These are phyloP conservation scores for Oryzias melastigma DNA, from an alignment of 2,113 vertebrate genomes.

Conservation along the genomic window DNA sequence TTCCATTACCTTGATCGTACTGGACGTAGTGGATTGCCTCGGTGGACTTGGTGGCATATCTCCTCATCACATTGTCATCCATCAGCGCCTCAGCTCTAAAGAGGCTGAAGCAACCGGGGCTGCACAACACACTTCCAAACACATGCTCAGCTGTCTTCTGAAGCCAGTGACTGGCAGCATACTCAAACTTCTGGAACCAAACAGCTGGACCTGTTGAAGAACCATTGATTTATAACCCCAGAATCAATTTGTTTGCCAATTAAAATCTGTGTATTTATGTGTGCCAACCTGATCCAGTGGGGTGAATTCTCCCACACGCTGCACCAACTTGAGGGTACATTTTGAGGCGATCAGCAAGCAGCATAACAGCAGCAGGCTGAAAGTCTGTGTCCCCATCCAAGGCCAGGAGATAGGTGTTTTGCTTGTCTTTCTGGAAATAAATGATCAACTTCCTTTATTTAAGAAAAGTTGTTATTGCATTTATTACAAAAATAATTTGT, in stretches of 20 bases:
- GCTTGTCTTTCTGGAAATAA: constrained; percentile 58
- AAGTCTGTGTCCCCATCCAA: constrained; percentile 80
- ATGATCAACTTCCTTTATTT: not conserved
- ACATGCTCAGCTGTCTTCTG: constrained; percentile 78
- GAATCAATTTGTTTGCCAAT: not conserved
- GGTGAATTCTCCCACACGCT: constrained; percentile 78
- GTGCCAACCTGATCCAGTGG: constrained; percentile 73
- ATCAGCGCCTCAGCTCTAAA: constrained; percentile 74
- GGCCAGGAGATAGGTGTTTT: constrained; percentile 76
- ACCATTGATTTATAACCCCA: not conserved
- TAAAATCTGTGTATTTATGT: not conserved
- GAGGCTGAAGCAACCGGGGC: constrained; percentile 78
- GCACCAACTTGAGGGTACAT: constrained; percentile 74
- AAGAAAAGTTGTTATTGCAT: too few species aligned
- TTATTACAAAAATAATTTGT: not conserved
- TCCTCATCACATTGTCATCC: constrained; percentile 78
- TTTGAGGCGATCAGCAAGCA: constrained; percentile 75
- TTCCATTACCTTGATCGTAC: constrained; percentile 67
- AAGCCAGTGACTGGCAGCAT: constrained; percentile 77
- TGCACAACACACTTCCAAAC: constrained; percentile 76
- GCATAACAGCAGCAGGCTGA: constrained; percentile 72
- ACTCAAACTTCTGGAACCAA: constrained; percentile 83
- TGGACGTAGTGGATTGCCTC: constrained; percentile 68
- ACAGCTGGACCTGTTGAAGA: constrained; percentile 68
- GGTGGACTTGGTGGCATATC: constrained; percentile 65